Conservation (phyloP, 2,888 invertebrate genomes). For the Microctonus brassicae region DNA sequence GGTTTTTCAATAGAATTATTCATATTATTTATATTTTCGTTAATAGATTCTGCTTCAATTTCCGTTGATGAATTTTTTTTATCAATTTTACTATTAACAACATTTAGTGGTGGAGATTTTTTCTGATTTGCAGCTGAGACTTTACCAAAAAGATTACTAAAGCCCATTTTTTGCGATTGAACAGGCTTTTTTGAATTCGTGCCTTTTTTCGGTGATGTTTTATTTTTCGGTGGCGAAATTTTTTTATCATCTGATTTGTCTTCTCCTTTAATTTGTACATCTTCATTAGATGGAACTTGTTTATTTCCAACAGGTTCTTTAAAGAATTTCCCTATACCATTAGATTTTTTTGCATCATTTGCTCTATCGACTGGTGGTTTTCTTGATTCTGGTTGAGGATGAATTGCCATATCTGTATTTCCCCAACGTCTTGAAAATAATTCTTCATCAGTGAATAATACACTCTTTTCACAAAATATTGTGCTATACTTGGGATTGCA, state of each 20-base stretch:
- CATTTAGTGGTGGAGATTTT: constrained; percentile 28
- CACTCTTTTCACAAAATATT: constrained; percentile 53
- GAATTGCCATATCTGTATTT: not conserved
- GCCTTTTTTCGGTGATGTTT: constrained; percentile 43
- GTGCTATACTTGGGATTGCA: constrained; percentile 60
- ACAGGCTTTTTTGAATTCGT: constrained; percentile 50
- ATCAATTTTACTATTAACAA: constrained; percentile 41
- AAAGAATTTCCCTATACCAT: constrained; percentile 14
- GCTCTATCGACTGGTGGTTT: constrained; percentile 20
- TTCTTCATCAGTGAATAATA: constrained; percentile 50
- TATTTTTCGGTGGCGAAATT: constrained; percentile 36
- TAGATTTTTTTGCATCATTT: constrained; percentile 2
- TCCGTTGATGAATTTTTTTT: constrained; percentile 10
- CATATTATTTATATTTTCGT: constrained; percentile 5
- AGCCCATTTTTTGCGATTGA: constrained; percentile 53
- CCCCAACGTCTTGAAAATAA: constrained; percentile 53
- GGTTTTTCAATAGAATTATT: not conserved
- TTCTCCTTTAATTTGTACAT: not conserved
- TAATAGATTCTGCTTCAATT: constrained; percentile 12
- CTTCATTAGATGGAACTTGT: constrained; percentile 17
- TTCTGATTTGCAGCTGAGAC: constrained; percentile 38
- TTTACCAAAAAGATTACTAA: constrained; percentile 60
- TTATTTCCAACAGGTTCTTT: constrained; percentile 10
- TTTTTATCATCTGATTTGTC: constrained; percentile 38
- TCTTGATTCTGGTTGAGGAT: constrained; percentile 21